Base-by-base conservation (phyloP, 2,888 invertebrate genomes). In the Anarsia innoxiella region DNA sequence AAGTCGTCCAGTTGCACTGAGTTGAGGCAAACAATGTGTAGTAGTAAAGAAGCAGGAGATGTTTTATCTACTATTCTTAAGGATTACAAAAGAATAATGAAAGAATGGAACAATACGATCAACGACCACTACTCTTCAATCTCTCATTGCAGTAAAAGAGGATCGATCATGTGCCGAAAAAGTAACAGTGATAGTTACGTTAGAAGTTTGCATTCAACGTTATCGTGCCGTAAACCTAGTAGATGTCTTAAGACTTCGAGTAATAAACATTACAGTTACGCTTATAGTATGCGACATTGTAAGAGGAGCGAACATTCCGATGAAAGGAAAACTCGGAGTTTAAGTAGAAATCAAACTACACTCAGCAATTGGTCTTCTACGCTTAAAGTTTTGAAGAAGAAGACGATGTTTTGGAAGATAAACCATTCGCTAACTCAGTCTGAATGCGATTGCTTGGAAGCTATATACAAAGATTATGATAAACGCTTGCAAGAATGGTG, bases 81-180 rank as follows among this genome's bases (percentile, higher is more conserved):
- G 39, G 86, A 86, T 55, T 86, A 85, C 44, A 80, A 79, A 57
- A 68, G 66, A 41, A 80, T 82, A 48, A 85, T 86, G 83, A 79
- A 74, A 34, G 78, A 84, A 50, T 86, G 86, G 85, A 85, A 86
- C 45, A 66, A 71, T 39, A 79, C 82, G 1, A 58, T 83, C 23
- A 65, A 68, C 37, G 71, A 84, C 42, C 80, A 83, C 54, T 72
- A 70, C 49, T 66, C 74, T 5, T 63, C 75, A 13, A 47, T 55
- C 25, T 61, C 69, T 2, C 70, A 72, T 40, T 16, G 28, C 16
- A 35, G 35, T 19, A 73, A 67, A 45, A 67, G 60, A 50, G 56
- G 49, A 16, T 65, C 68, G 2, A 64, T 64, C 1, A 46, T 61
- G 43, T 68, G 61, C 44, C 54, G 58, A 10, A 65, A 51, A 45